Conservation (phyloP, 2,888 invertebrate genomes). For the Trichogramma evanescens region DNA sequence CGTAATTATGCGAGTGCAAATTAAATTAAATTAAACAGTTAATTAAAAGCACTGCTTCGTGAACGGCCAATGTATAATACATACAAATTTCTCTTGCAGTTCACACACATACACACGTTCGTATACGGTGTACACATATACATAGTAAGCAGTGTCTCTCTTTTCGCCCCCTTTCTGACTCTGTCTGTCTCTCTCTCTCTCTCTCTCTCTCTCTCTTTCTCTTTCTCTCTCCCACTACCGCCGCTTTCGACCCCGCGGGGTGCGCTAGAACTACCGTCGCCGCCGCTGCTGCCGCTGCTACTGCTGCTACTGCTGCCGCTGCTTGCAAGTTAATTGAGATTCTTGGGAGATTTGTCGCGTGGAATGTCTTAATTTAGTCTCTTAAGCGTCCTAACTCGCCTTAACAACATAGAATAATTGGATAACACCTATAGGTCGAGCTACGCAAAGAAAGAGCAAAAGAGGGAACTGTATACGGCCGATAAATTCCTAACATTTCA, state of each 20-base stretch:
- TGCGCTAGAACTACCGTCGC: no score
- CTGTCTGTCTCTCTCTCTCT: conserved; percentile 5
- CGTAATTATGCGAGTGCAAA: conserved; percentile 40
- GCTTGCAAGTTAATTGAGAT: conserved; percentile 45
- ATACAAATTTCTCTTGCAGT: neutral
- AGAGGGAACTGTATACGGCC: conserved; percentile 6
- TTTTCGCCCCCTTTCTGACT: neutral
- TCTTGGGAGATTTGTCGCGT: conserved; percentile 48
- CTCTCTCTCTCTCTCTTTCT: conserved; percentile 1
- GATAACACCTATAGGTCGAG: conserved; percentile 36
- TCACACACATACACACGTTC: neutral
- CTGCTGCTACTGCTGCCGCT: conserved; percentile 24
- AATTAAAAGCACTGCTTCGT: conserved; percentile 38
- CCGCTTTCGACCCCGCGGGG: no score
- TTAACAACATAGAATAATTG: conserved; percentile 49
- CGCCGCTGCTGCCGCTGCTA: conserved; percentile 9
- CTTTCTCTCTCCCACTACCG: conserved; percentile 9
- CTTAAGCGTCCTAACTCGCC: conserved; percentile 47
- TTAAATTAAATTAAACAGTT: conserved; percentile 48
- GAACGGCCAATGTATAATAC: neutral
- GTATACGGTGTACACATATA: no score
- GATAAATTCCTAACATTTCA: conserved; percentile 6
- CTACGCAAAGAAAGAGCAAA: conserved; percentile 1
- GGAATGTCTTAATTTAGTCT: conserved; percentile 50
- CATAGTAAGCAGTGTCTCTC: neutral